phyloP scores from a whole-genome alignment of 2,113 vertebrate genomes.

The Todiramphus saurophagus region DNA sequence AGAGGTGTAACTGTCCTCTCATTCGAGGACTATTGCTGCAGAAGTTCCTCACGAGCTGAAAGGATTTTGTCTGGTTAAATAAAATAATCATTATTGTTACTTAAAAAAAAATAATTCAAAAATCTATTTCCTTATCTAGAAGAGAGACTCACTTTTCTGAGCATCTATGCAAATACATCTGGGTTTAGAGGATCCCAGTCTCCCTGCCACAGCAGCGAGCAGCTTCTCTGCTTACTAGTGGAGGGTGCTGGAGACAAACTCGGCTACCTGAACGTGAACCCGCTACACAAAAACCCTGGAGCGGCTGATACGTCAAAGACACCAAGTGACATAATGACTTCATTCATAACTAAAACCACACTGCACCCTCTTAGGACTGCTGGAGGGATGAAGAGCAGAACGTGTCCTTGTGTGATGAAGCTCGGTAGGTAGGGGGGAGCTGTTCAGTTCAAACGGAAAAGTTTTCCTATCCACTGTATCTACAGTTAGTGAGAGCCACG shows the following conservation, averaged over 20 bases:
- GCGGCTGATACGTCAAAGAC: background rate
- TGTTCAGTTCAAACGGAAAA: background rate
- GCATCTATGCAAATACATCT: background rate
- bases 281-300: background rate
- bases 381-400: background rate
- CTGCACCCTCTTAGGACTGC: background rate
- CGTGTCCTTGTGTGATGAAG: background rate
- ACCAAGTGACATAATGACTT: background rate
- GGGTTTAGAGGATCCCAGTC: fast-evolving
- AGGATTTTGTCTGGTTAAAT: background rate
- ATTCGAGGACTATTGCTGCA: background rate
- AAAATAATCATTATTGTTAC: background rate
- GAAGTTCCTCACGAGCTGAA: background rate
- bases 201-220: background rate
- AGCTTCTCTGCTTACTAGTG: background rate
- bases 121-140: background rate
- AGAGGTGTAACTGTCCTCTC: background rate
- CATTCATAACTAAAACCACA: background rate
- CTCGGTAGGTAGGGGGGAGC: background rate
- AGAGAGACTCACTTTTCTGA: background rate
- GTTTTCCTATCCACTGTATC: background rate
- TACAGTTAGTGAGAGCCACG: conserved; percentile 79
- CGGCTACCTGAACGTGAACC: background rate
- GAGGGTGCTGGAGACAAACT: background rate
- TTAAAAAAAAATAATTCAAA: background rate